Evolutionary conservation across 1,140 invertebrate genomes (phyloP).

Genomic region (Polyergus mexicanus): DNA sequence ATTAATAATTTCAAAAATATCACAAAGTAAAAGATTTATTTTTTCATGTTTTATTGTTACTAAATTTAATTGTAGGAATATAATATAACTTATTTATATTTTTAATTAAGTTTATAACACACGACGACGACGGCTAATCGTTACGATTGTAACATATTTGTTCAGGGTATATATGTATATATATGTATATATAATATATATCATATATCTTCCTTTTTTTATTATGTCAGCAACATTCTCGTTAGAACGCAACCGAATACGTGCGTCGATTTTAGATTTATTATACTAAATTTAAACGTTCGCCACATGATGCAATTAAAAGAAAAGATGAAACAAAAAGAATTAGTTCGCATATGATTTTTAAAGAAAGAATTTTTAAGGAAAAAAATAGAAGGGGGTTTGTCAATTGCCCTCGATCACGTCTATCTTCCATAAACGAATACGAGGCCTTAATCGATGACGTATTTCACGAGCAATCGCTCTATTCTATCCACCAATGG

Average conservation of each 20-base stretch:
- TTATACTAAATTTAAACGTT: constrained; percentile 1
- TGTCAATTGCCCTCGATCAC: neutral
- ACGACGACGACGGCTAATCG: constrained; percentile 8
- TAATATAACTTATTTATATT: constrained; percentile 72
- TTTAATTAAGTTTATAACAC: constrained; percentile 48
- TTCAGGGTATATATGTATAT: constrained; percentile 8
- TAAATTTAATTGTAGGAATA: constrained; percentile 25
- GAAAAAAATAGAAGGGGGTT: neutral
- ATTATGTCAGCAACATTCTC: constrained; percentile 27
- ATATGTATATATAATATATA: neutral
- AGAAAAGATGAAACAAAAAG: neutral
- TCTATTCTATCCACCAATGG: constrained; percentile 77
- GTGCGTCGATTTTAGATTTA: constrained; percentile 31
- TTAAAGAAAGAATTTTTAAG: neutral
- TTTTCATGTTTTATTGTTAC: constrained; percentile 21
- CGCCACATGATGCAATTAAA: neutral
- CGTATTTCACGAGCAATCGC: constrained; percentile 56
- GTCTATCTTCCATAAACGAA: constrained; percentile 6
- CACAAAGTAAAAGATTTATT: neutral
- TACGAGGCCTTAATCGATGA: constrained; percentile 66
- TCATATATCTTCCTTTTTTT: neutral
- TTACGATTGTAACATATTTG: constrained; percentile 64
- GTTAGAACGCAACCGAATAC: constrained; percentile 1
- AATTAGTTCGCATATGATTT: neutral
- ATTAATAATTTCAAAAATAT: neutral